phyloP scores from a whole-genome alignment of 2,797 vertebrate species.

The Pangasius djambal region DNA sequence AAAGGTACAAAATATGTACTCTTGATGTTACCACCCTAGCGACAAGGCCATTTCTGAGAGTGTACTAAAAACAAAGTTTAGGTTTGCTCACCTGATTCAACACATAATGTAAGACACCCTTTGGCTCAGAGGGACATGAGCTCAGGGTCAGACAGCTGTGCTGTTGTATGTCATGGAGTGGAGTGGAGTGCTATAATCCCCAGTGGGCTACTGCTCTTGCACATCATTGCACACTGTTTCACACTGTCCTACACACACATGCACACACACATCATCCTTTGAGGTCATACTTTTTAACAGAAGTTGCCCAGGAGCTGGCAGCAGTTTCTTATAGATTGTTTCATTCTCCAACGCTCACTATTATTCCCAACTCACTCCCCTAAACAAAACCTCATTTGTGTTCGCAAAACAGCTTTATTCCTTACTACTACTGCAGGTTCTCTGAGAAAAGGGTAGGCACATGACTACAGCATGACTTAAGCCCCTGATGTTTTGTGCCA shows the following conservation, averaged over 20 bases:
- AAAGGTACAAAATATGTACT: background rate
- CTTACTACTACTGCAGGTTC: background rate
- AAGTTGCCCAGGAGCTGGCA: background rate
- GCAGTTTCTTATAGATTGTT: background rate
- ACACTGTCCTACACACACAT: background rate
- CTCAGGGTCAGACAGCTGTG: background rate
- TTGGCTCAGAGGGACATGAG: background rate
- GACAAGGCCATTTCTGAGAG: background rate
- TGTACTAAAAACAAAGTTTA: background rate
- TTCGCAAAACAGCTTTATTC: background rate
- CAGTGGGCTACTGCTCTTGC: background rate
- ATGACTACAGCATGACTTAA: background rate
- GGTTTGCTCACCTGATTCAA: background rate
- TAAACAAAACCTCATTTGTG: background rate
- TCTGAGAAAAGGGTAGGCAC: background rate
- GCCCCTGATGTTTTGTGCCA: too few species aligned
- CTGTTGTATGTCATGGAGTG: background rate
- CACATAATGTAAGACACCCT: background rate
- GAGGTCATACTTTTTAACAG: background rate
- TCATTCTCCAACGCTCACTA: background rate
- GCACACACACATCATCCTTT: background rate
- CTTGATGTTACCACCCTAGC: background rate
- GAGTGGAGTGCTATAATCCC: background rate
- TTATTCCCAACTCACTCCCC: background rate
- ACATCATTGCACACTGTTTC: background rate